Evolutionary conservation across 1,140 invertebrate species (phyloP).

Genomic region (Brachionus calyciflorus): DNA sequence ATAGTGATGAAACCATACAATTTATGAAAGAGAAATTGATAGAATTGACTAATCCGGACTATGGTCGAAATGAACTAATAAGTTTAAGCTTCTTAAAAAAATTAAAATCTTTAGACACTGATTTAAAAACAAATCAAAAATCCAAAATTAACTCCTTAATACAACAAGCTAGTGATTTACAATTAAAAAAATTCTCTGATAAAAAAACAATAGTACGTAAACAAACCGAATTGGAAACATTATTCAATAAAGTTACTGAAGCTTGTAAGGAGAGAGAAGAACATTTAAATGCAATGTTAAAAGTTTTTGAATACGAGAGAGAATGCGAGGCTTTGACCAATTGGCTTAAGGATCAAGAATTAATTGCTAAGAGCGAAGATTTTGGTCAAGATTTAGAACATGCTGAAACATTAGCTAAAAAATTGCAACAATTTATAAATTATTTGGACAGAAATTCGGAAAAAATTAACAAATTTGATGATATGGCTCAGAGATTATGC

Average conservation of each 20-base stretch:
- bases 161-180: background rate
- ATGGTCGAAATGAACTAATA: background rate
- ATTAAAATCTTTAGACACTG: background rate
- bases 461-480: slow-evolving; percentile 1
- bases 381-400: slow-evolving; percentile 45
- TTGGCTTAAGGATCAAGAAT: slow-evolving; percentile 34
- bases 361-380: slow-evolving; percentile 10
- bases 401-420: slow-evolving; percentile 32
- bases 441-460: slow-evolving; percentile 5
- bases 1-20: slow-evolving; percentile 7
- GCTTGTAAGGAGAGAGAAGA: background rate
- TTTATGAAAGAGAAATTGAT: slow-evolving; percentile 1
- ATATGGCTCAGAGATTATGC: slow-evolving; percentile 33
- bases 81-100: slow-evolving; percentile 12
- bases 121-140: background rate
- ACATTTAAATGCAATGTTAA: slow-evolving; percentile 42
- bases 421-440: slow-evolving; percentile 19
- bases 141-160: background rate
- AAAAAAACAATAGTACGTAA: background rate
- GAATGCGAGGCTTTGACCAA: background rate
- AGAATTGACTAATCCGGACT: slow-evolving; percentile 34
- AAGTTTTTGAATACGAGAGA: slow-evolving; percentile 27
- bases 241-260: background rate
- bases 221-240: background rate
- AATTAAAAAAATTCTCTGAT: background rate